phyloP scores from a whole-genome alignment of 2,113 vertebrate genomes.

The Corythornis cristatus region DNA sequence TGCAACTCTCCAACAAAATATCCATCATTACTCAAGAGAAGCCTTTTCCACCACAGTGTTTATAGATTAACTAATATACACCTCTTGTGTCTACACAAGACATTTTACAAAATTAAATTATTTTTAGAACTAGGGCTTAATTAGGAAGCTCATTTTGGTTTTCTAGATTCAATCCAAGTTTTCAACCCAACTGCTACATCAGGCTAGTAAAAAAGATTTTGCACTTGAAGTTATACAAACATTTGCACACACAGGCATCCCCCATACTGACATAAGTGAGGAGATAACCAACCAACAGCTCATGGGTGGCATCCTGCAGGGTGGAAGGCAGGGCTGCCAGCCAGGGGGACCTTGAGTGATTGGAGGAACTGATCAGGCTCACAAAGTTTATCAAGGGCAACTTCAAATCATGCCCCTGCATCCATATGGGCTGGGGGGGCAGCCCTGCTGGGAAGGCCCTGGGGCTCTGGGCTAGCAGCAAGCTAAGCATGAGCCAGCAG shows the following conservation, averaged over 20 bases:
- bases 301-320: background rate
- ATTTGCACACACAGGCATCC: rapidly evolving
- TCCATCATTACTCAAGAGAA: background rate
- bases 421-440: background rate
- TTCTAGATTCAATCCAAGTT: background rate
- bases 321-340: background rate
- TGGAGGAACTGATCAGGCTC: background rate
- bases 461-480: background rate
- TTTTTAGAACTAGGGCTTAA: background rate
- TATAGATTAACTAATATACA: background rate
- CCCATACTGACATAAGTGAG: background rate
- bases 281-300: background rate
- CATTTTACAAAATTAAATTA: background rate
- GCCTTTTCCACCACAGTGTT: background rate
- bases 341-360: background rate
- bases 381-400: background rate
- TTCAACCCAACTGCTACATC: background rate
- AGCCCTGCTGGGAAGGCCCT: background rate
- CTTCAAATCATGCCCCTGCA: background rate
- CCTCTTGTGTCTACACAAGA: background rate
- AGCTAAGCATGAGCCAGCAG: background rate
- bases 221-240: background rate
- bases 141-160: background rate
- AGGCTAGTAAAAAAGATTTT: background rate
- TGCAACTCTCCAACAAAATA: background rate